A percentile compares a stretch with the other conserved stretches of the same genome.
Conservation (phyloP, 2,113 vertebrate genomes). For the Clarias macrocephalus region DNA sequence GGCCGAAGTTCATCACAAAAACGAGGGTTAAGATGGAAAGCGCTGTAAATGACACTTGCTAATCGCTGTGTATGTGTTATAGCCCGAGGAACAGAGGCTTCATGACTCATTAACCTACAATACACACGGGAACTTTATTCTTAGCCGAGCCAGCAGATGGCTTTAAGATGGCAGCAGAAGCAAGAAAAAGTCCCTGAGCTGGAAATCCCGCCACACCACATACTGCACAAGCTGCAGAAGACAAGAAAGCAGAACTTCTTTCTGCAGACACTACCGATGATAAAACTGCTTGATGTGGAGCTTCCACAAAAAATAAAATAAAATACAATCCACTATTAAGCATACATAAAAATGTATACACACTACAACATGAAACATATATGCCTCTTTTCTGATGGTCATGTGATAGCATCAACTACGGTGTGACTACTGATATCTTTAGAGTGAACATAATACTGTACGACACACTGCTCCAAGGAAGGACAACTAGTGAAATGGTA, state of each 20-base stretch:
- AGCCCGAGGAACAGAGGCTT: slow-evolving; percentile 11
- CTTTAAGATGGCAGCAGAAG: background rate
- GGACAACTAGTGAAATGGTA: too few species aligned
- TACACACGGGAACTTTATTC: background rate
- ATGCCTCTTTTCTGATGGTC: too few species aligned
- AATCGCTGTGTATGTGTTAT: background rate
- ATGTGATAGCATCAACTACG: too few species aligned
- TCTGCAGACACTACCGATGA: background rate
- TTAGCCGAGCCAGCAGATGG: slow-evolving; percentile 20
- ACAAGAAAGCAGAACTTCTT: background rate
- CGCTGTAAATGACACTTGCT: slow-evolving; percentile 6
- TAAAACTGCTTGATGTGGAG: background rate
- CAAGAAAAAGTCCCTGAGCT: background rate
- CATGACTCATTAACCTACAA: slow-evolving; percentile 9
- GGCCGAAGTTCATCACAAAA: background rate
- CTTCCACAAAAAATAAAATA: background rate
- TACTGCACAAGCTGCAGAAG: background rate
- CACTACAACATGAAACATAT: too few species aligned
- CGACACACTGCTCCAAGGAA: too few species aligned
- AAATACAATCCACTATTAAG: too few species aligned
- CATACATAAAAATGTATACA: too few species aligned
- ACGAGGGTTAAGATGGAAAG: background rate
- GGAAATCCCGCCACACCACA: background rate
- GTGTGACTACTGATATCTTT: too few species aligned
- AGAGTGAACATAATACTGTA: too few species aligned